Evolutionary conservation across 2,113 vertebrate genomes (phyloP).

Genomic region (Edolisoma coerulescens): DNA sequence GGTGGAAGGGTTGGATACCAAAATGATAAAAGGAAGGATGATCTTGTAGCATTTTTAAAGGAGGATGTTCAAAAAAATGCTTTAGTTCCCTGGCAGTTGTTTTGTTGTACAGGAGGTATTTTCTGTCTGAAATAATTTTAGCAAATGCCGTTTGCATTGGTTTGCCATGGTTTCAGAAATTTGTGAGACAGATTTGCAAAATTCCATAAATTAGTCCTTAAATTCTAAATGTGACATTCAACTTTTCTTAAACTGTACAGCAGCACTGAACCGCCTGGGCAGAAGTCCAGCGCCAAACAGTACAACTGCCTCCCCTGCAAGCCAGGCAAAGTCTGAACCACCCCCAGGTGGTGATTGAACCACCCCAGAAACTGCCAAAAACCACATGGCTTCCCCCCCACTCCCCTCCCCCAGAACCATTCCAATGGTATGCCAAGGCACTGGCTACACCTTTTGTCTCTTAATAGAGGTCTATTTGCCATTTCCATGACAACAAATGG

Average conservation of each 20-base stretch:
- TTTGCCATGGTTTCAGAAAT: not conserved
- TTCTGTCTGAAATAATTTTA: not conserved
- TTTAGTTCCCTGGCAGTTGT: not conserved
- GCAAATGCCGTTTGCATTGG: not conserved
- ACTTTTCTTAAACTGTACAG: not conserved
- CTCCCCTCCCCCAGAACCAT: not conserved
- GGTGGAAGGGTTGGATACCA: not conserved
- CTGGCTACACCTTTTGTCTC: not conserved
- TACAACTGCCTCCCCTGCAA: not conserved
- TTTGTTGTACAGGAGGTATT: not conserved
- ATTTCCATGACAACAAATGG: not conserved
- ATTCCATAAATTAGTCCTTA: not conserved
- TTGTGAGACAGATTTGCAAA: not conserved
- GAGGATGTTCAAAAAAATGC: not conserved
- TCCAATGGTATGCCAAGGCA: not conserved
- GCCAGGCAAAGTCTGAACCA: rapidly evolving
- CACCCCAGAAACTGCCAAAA: not conserved
- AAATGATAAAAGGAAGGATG: not conserved
- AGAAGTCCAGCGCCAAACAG: not conserved
- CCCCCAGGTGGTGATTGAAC: too few relatives aligned
- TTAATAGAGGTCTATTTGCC: not conserved
- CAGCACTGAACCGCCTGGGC: rapidly evolving
- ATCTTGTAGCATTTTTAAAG: not conserved
- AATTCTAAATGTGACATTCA: not conserved
- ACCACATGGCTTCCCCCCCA: rapidly evolving